Conservation (phyloP, 2,888 invertebrate genomes). For the Drosophila eohydei region DNA sequence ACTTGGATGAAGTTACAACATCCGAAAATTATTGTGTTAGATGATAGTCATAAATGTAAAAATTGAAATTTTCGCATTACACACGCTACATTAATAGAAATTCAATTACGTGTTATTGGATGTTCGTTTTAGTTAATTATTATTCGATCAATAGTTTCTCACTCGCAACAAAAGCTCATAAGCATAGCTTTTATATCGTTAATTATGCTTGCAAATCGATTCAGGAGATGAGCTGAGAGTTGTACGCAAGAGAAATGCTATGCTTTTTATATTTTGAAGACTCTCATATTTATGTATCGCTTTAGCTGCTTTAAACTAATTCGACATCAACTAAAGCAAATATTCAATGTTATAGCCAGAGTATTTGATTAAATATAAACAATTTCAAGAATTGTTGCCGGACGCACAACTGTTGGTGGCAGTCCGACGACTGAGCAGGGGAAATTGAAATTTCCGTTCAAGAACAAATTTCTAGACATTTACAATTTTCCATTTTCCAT, state of each 20-base stretch:
- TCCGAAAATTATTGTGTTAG: no score
- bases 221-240: neutral
- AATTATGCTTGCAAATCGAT: neutral
- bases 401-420: neutral
- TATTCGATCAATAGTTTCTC: neutral
- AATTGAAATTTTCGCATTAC: no score
- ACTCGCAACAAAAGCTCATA: neutral
- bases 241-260: neutral
- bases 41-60: no score
- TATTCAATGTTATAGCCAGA: neutral
- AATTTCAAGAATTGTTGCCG: neutral
- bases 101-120: neutral
- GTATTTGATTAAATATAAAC: neutral
- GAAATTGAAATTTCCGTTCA: conserved; percentile 31
- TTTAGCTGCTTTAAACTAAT: no score
- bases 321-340: no score
- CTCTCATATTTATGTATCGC: no score
- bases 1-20: no score
- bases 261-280: neutral
- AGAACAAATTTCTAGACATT: conserved; percentile 6
- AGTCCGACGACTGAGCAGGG: conserved; percentile 1
- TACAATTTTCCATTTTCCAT: conserved; percentile 32
- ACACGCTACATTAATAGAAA: neutral
- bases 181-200: neutral
- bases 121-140: neutral